A percentile compares a stretch with the other conserved stretches of the same genome.
Evolutionary conservation across 1,140 invertebrate genomes (phyloP).

Genomic region (Akabosia matsudoensis): DNA sequence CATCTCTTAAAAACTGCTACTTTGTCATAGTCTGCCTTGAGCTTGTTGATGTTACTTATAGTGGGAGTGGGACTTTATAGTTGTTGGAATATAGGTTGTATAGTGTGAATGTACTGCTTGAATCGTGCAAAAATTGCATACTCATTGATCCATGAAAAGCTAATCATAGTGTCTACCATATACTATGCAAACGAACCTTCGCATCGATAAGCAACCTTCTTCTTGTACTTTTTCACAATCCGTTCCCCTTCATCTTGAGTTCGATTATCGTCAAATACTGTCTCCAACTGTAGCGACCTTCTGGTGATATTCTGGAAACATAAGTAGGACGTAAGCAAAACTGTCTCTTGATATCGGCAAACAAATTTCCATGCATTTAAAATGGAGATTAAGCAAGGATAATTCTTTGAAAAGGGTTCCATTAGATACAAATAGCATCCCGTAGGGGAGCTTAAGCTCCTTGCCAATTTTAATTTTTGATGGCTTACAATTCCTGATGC

Average conservation of each 20-base stretch:
- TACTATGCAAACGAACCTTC: no score
- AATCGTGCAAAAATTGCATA: no score
- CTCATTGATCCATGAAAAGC: neutral
- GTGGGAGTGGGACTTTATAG: no score
- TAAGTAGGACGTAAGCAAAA: neutral
- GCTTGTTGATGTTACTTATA: neutral
- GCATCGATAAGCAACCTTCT: conserved; percentile 42
- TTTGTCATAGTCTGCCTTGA: neutral
- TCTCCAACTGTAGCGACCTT: conserved; percentile 34
- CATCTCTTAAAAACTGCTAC: neutral
- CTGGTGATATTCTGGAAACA: conserved; percentile 23
- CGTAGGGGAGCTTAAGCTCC: neutral
- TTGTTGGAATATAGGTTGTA: no score
- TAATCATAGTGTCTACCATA: neutral
- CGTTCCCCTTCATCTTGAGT: conserved; percentile 27
- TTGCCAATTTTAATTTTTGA: neutral
- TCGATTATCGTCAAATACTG: neutral
- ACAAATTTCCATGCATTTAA: neutral
- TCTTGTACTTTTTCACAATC: conserved; percentile 36
- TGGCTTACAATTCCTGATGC: no score
- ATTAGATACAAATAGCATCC: neutral
- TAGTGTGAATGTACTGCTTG: no score
- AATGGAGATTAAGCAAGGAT: neutral
- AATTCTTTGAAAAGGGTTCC: no score
- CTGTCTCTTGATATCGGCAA: neutral